Evolutionary conservation across 2,113 vertebrate species (phyloP).

Genomic region (Scartelaos histophorus): DNA sequence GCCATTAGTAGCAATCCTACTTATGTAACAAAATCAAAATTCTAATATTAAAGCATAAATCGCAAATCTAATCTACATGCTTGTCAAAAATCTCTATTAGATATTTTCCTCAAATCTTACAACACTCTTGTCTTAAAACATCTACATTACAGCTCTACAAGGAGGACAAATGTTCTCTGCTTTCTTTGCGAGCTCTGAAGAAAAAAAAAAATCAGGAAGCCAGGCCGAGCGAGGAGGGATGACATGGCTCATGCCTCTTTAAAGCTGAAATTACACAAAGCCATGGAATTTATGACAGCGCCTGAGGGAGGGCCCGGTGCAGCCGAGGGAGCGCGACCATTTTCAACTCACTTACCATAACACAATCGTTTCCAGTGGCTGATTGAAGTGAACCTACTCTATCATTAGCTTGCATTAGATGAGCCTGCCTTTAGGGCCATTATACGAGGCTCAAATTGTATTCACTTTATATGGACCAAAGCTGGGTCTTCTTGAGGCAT

Average conservation of each 20-base stretch:
- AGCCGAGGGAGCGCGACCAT: conserved; percentile 10
- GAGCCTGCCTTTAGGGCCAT: neutral
- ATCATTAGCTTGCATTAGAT: conserved; percentile 11
- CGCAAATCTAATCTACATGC: no score
- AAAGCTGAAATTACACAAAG: conserved; percentile 14
- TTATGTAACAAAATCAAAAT: no score
- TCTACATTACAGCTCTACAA: conserved; percentile 3
- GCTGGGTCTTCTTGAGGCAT: neutral
- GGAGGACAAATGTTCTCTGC: conserved; percentile 2
- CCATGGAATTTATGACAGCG: conserved; percentile 14
- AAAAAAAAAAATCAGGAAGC: neutral
- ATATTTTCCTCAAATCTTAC: no score
- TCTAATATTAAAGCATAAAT: no score
- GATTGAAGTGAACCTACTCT: conserved; percentile 12
- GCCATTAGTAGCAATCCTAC: no score
- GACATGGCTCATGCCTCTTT: conserved; percentile 15
- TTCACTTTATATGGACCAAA: neutral
- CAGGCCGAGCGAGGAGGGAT: conserved; percentile 9
- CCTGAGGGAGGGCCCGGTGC: conserved; percentile 9
- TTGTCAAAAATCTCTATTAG: no score
- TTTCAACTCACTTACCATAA: conserved; percentile 15
- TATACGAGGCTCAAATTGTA: neutral
- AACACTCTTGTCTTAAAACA: neutral
- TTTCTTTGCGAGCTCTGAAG: neutral
- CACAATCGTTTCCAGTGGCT: conserved; percentile 6